phyloP scores from a whole-genome alignment of 2,113 vertebrate genomes.

The Ictalurus furcatus region DNA sequence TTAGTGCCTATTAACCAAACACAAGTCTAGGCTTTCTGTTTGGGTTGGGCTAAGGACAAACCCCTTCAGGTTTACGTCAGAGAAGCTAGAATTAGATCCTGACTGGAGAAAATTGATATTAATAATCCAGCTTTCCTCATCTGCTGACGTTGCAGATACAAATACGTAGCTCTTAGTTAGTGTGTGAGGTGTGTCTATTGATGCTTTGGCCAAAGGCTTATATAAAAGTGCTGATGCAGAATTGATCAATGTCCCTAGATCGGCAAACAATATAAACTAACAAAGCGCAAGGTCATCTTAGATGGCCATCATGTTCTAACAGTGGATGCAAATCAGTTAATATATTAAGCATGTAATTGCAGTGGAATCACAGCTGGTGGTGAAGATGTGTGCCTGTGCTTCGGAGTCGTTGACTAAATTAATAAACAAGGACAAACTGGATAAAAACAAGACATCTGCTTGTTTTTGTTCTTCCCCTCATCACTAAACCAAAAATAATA shows the following conservation, averaged over 20 bases:
- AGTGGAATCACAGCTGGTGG: constrained; percentile 29
- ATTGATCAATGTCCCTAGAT: background rate
- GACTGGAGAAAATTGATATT: constrained; percentile 7
- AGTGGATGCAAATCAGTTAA: background rate
- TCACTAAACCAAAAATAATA: background rate
- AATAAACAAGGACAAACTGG: background rate
- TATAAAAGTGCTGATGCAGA: constrained; percentile 7
- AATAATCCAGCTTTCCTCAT: background rate
- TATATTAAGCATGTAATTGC: background rate
- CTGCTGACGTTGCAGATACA: constrained; percentile 20
- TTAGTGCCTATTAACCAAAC: constrained; percentile 28
- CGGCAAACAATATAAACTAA: background rate
- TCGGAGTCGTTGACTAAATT: background rate
- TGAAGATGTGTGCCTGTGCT: background rate
- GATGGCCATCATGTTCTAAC: background rate
- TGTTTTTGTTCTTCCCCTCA: background rate
- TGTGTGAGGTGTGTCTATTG: background rate
- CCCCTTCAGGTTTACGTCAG: constrained; percentile 3
- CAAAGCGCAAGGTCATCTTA: background rate
- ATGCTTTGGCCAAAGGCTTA: background rate
- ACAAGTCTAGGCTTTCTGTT: background rate
- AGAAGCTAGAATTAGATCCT: constrained; percentile 3
- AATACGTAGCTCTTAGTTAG: background rate
- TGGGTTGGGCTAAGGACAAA: constrained; percentile 11
- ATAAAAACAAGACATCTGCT: constrained; percentile 10